Evolutionary conservation across 2,113 vertebrate genomes (phyloP).

Genomic region (Emydura subglobosa): DNA sequence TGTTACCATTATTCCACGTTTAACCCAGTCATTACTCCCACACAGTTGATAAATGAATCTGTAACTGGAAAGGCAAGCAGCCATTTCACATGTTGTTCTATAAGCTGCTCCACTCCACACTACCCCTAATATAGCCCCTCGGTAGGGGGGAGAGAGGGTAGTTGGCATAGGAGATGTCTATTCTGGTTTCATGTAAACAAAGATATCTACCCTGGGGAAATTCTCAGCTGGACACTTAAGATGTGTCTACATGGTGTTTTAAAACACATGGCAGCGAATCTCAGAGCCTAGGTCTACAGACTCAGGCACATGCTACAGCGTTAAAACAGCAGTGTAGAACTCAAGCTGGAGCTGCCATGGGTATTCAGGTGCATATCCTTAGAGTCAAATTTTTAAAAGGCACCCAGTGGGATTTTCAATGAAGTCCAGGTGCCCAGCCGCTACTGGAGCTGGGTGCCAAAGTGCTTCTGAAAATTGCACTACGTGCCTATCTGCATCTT

Average conservation of each 20-base stretch:
- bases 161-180: background rate
- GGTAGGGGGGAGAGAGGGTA: background rate
- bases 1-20: background rate
- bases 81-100: background rate
- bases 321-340: background rate
- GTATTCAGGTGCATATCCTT: background rate
- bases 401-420: background rate
- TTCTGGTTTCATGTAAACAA: background rate
- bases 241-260: background rate
- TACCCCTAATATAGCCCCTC: background rate
- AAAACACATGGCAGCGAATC: background rate
- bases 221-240: background rate
- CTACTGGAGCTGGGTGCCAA: background rate
- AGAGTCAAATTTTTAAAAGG: background rate
- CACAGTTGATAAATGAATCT: background rate
- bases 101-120: background rate
- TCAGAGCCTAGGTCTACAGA: background rate
- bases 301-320: background rate
- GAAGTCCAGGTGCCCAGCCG: background rate
- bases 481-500: background rate
- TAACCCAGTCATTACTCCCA: background rate
- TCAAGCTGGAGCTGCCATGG: too few species aligned
- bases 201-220: background rate
- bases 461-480: background rate
- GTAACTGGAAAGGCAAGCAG: background rate